Percentiles rank a stretch among this genome's conserved stretches.
Evolutionary conservation across 92 coral and sea anemone genomes (phyloP).

Genomic region (Galaxea fascicularis): DNA sequence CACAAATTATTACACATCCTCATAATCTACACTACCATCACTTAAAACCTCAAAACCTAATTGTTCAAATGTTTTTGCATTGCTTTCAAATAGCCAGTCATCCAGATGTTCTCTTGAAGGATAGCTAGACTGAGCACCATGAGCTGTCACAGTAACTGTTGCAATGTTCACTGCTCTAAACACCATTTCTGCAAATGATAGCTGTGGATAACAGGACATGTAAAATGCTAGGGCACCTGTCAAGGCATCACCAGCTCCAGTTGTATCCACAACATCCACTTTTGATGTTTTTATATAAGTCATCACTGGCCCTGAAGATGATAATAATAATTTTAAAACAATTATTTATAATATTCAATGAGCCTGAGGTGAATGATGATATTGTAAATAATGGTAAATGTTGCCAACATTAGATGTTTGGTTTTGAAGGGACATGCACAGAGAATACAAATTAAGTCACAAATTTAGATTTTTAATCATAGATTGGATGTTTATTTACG

Average conservation of each 20-base stretch:
- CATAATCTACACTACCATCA: background rate
- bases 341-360: too few species aligned
- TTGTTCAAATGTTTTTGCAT: conserved; percentile 14
- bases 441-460: too few species aligned
- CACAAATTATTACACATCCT: background rate
- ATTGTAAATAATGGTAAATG: too few species aligned
- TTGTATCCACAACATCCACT: conserved; percentile 86
- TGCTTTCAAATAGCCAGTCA: conserved; percentile 56
- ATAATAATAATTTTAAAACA: background rate
- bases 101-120: conserved; percentile 76
- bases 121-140: conserved; percentile 92
- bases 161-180: conserved; percentile 84
- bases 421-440: too few species aligned
- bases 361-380: too few species aligned
- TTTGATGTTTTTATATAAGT: conserved; percentile 50
- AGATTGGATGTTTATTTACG: too few species aligned
- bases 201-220: conserved; percentile 82
- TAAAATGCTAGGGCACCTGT: conserved; percentile 85
- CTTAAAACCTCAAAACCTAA: conserved; percentile 14
- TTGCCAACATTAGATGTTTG: too few species aligned
- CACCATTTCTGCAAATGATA: conserved; percentile 81
- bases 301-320: conserved; percentile 62
- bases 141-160: conserved; percentile 77
- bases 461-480: too few species aligned
- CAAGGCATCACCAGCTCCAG: conserved; percentile 94